Evolutionary conservation across 1,140 invertebrate species (phyloP), one percentile per base, ranked within the genome.

Genomic region (Drosophila albomicans): DNA sequence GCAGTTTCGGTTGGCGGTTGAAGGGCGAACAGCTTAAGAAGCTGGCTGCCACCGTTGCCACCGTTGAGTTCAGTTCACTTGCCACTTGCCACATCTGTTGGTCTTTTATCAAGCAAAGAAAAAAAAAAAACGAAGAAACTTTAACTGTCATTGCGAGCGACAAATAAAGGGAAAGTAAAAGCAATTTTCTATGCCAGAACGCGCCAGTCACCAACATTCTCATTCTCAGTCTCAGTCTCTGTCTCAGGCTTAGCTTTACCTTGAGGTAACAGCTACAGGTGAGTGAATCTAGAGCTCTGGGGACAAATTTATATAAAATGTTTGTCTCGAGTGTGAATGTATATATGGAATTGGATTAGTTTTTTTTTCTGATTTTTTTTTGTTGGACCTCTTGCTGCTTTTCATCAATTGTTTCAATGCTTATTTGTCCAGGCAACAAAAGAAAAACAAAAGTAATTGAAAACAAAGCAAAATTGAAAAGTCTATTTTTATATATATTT

Each of bases 241-340:
- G 54, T 5, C 54, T n/a, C 13, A 59, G 38, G 6, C 5, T 38
- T 4, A 10, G 38, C 20, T 10, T 38, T 43, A 54, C 52, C 20
- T 38, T 38, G 7, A 20, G 49, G 67, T 52, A 35, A 13, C 20
- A 41, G 52, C 48, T 59, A 54, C 56, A 86, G 76, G 65, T 69
- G 43, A 69, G 67, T 70, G 32, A 76, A 82, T 87, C 45, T 61
- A 62, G 49, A 65, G 52, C 79, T 79, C 76, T 28, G 7, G 82
- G 84, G 82, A 82, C 46, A 20, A 64, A 77, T 78, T 25, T 63
- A 59, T 20, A 63, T 16, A 52, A 54, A 82, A 71, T 48, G 41
- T 45, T 15, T 57, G n/a, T 30, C 59, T 71, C 20, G 49, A 20
- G 25, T 58, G 43, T 35, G 54, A 66, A 68, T 64, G 51, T 81